phyloP scores from a whole-genome alignment of 2,797 vertebrate species.

The Cyprinella venusta region DNA sequence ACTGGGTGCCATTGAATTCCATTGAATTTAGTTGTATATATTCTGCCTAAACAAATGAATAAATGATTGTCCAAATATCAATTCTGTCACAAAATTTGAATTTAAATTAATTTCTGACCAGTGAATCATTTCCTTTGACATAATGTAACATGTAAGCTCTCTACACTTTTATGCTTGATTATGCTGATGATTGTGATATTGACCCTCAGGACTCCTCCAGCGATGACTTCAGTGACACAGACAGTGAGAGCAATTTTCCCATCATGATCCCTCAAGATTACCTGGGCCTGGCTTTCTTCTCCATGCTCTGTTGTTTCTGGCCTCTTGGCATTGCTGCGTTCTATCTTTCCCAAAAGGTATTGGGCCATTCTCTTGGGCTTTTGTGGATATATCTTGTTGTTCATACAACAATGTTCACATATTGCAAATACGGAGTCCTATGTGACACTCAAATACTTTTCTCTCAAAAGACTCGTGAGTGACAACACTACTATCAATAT shows the following conservation, averaged over 20 bases:
- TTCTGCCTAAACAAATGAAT: no score
- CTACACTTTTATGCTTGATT: background rate
- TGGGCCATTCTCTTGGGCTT: background rate
- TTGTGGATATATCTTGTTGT: background rate
- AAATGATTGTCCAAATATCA: no score
- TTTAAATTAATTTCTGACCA: background rate
- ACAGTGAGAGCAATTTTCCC: constrained; percentile 83
- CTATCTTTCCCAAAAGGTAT: constrained; percentile 91
- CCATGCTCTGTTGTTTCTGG: constrained; percentile 94
- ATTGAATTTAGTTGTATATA: no score
- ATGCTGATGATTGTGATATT: background rate
- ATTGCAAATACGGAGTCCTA: background rate
- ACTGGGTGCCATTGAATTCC: no score
- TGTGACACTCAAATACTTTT: background rate
- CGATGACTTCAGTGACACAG: constrained; percentile 84
- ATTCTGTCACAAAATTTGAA: no score
- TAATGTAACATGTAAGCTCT: background rate
- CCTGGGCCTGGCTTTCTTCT: constrained; percentile 89
- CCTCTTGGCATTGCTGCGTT: constrained; percentile 90
- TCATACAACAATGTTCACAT: background rate
- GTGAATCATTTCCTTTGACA: background rate
- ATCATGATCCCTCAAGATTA: constrained; percentile 88
- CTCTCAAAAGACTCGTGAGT: background rate
- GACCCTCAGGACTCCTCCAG: constrained; percentile 80
- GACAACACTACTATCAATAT: background rate